These are phyloP conservation scores for Euthynnus affinis DNA, from an alignment of 2,797 vertebrate genomes.

Conservation along the genomic window DNA sequence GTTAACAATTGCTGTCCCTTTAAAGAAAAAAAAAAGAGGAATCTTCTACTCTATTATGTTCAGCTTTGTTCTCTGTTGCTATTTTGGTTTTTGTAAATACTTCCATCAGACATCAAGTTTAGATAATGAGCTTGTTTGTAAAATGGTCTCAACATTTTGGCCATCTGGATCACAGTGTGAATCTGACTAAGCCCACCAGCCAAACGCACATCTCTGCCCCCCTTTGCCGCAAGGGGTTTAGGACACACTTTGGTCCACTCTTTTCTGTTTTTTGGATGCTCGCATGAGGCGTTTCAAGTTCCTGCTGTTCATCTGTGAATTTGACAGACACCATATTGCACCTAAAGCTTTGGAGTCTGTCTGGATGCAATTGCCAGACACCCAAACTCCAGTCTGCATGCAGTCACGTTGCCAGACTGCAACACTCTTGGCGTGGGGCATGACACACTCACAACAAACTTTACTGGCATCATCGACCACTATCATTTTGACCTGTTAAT, in stretches of 20 bases:
- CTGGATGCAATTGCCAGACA: slow-evolving; percentile 58
- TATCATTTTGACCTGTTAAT: slow-evolving; percentile 48
- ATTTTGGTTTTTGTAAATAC: background rate
- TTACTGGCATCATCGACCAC: slow-evolving; percentile 10
- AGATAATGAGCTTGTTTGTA: slow-evolving; percentile 45
- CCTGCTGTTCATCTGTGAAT: slow-evolving; percentile 61
- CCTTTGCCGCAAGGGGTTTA: slow-evolving; percentile 33
- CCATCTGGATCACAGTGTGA: slow-evolving; percentile 71
- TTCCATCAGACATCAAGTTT: background rate
- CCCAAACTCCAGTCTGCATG: slow-evolving; percentile 53
- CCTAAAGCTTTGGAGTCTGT: slow-evolving; percentile 66
- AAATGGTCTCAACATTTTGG: slow-evolving; percentile 12
- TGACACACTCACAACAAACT: slow-evolving; percentile 44
- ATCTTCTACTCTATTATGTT: background rate
- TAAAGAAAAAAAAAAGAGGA: background rate
- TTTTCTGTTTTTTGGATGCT: slow-evolving; percentile 49
- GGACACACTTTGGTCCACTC: slow-evolving; percentile 42
- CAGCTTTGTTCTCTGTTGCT: background rate
- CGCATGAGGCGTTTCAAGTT: slow-evolving; percentile 48
- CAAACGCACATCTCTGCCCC: slow-evolving; percentile 30
- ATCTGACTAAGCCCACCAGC: slow-evolving; percentile 54
- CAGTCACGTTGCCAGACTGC: slow-evolving; percentile 16
- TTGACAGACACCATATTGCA: slow-evolving; percentile 80
- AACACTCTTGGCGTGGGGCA: slow-evolving; percentile 36
- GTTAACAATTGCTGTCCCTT: too few species aligned